These are phyloP conservation scores for Rhinoderma darwinii DNA, from an alignment of 2,113 vertebrate species.

Conservation along the genomic window DNA sequence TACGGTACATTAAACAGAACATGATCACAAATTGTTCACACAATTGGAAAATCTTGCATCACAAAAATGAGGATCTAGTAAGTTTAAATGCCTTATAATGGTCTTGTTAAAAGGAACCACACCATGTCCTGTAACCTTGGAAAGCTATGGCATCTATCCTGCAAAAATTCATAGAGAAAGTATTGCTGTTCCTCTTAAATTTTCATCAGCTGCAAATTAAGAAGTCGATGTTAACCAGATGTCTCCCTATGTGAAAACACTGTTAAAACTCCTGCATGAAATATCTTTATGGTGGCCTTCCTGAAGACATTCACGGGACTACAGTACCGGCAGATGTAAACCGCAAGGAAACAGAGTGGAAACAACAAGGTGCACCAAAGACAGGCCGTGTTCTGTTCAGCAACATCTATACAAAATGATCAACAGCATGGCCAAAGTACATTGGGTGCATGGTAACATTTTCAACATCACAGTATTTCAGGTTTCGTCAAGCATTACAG, in stretches of 20 bases:
- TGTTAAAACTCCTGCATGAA: background rate
- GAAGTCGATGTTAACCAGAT: background rate
- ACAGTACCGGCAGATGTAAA: too few species aligned
- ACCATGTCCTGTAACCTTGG: background rate
- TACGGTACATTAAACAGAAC: background rate
- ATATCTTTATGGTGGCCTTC: background rate
- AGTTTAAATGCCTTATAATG: background rate
- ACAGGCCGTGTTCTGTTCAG: background rate
- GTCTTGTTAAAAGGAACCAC: background rate
- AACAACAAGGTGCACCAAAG: background rate
- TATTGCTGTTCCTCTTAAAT: background rate
- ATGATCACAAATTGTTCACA: background rate
- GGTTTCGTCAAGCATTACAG: background rate
- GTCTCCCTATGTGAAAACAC: too few species aligned
- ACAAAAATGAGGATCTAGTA: background rate
- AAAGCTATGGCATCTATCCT: background rate
- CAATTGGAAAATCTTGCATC: background rate
- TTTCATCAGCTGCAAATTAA: background rate
- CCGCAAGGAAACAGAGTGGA: background rate
- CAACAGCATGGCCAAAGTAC: background rate
- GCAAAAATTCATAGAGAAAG: background rate
- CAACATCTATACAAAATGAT: background rate
- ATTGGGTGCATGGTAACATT: background rate
- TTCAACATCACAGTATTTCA: background rate
- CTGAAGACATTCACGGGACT: background rate